Conservation (phyloP, 2,797 vertebrate species). For the Malacoraja senta region DNA sequence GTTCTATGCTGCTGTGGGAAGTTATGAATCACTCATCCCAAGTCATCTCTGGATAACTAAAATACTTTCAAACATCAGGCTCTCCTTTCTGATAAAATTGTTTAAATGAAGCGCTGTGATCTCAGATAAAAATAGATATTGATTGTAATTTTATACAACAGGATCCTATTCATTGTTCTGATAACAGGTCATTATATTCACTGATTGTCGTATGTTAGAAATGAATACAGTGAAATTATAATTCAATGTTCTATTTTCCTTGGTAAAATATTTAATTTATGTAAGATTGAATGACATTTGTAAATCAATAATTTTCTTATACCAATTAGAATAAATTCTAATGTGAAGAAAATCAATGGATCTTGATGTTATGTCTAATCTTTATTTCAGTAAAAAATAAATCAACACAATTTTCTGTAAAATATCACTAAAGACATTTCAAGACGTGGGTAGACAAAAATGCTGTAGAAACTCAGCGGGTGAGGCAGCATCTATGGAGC, state of each 20-base stretch:
- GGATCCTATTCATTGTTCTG: background rate
- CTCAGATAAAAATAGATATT: background rate
- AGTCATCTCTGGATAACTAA: background rate
- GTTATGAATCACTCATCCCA: slow-evolving; percentile 5
- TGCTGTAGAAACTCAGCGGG: too few relatives aligned
- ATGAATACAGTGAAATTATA: background rate
- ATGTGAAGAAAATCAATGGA: background rate
- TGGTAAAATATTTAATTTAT: background rate
- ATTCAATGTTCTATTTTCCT: background rate
- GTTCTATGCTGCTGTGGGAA: background rate
- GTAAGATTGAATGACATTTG: background rate
- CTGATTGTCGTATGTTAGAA: background rate
- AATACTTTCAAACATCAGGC: background rate
- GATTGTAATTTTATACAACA: background rate
- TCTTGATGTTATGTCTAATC: background rate
- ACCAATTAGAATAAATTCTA: background rate
- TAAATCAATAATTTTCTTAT: background rate
- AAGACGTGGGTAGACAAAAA: background rate
- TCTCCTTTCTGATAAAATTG: background rate
- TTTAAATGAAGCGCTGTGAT: background rate
- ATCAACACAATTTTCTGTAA: background rate
- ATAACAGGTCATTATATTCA: background rate
- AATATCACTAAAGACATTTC: background rate
- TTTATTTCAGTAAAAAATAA: background rate
- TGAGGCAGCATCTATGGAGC: too few relatives aligned